Percentiles rank a stretch among this genome's conserved stretches.
These are phyloP conservation scores for Drosophila triauraria DNA, from an alignment of 1,140 invertebrate genomes.

Conservation along the genomic window DNA sequence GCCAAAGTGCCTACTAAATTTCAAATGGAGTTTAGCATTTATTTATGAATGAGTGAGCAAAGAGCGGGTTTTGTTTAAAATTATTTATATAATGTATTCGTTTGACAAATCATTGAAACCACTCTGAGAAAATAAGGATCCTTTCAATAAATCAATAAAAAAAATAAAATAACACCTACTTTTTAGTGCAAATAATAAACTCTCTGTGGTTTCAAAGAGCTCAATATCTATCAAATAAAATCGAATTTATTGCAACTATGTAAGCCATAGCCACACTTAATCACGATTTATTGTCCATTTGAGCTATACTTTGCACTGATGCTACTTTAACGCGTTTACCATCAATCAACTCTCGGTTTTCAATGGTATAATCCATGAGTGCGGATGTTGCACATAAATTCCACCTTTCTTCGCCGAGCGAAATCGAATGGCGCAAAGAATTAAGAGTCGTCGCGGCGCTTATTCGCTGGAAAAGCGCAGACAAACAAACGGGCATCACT, in stretches of 20 bases:
- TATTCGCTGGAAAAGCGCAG: constrained; percentile 20
- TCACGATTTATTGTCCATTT: constrained; percentile 19
- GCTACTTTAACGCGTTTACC: constrained; percentile 40
- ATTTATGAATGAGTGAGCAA: not conserved
- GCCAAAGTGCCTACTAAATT: not conserved
- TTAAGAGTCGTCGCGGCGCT: constrained; percentile 25
- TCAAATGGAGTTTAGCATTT: constrained; percentile 4
- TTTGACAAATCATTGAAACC: not conserved
- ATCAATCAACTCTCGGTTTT: constrained; percentile 49
- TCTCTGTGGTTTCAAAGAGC: no score
- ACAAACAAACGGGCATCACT: constrained; percentile 59
- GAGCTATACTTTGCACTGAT: not conserved
- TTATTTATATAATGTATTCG: not conserved
- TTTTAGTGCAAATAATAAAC: no score
- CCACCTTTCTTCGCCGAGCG: constrained; percentile 46
- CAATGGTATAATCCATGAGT: constrained; percentile 45
- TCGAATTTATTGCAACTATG: not conserved
- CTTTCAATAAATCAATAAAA: no score
- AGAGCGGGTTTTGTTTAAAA: not conserved
- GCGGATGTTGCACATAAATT: constrained; percentile 50
- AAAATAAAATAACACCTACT: not conserved
- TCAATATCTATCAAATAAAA: not conserved
- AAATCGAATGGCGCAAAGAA: constrained; percentile 48
- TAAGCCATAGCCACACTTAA: not conserved
- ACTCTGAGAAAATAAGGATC: not conserved